Conservation (phyloP, 2,113 vertebrate species). For the Nerophis lumbriciformis region DNA sequence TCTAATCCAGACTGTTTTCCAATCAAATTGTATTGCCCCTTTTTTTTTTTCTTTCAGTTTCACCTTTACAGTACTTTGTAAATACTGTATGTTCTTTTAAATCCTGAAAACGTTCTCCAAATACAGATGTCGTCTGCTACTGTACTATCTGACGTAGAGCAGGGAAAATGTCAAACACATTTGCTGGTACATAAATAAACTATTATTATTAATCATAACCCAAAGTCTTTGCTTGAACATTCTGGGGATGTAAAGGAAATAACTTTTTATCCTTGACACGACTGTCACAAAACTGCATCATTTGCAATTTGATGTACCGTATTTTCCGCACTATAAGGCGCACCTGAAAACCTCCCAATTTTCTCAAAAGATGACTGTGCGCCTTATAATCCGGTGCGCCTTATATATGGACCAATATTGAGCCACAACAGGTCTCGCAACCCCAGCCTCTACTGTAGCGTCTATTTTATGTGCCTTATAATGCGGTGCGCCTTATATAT, state of each 20-base stretch:
- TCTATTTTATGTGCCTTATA: too few relatives aligned
- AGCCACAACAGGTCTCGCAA: too few relatives aligned
- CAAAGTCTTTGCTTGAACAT: constrained; percentile 10
- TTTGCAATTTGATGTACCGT: constrained; percentile 22
- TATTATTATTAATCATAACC: constrained; percentile 48
- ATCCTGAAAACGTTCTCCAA: constrained; percentile 41
- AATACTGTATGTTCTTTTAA: constrained; percentile 47
- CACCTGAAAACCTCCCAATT: too few relatives aligned
- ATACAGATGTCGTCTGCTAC: constrained; percentile 53
- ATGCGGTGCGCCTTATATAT: too few relatives aligned
- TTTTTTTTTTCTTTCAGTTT: constrained; percentile 22
- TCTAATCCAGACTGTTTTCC: constrained; percentile 33
- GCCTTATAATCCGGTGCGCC: too few relatives aligned
- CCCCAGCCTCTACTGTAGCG: too few relatives aligned
- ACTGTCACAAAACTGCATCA: constrained; percentile 5
- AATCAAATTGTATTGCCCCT: constrained; percentile 41
- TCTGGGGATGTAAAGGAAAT: neutral
- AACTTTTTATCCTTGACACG: neutral
- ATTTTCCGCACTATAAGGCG: too few relatives aligned
- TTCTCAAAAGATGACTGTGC: too few relatives aligned
- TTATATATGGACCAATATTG: too few relatives aligned
- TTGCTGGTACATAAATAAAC: constrained; percentile 67
- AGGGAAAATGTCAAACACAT: constrained; percentile 61
- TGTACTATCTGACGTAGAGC: constrained; percentile 63
- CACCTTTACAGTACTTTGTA: constrained; percentile 52